Evolutionary conservation across 1,140 invertebrate genomes (phyloP), one percentile per base, ranked within the genome.

Genomic region (Parasteatoda tepidariorum): DNA sequence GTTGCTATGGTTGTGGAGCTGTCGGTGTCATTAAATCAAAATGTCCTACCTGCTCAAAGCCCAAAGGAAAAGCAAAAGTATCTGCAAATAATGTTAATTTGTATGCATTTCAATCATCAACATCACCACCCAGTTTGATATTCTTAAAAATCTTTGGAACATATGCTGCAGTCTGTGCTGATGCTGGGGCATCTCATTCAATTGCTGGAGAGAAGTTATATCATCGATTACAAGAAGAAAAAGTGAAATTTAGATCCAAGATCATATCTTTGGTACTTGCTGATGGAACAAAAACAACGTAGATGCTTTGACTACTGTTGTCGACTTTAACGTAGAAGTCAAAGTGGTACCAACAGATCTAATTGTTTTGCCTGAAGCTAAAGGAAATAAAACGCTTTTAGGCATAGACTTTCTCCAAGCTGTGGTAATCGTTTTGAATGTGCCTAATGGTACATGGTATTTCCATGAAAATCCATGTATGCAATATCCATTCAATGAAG

Each of bases 61-160:
- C 38, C 18, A 4, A 48, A 48, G 4, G 18, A 2, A 22, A 4
- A 7, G 30, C 41, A 70, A 70, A n/a, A n/a, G n/a, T 11, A 48
- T 3, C 38, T 26, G 67, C 28, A 38, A 70, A 54, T 24, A 38
- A 24, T 59, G 0, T 73, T 3, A 73, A 38, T 13, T 57, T 73
- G 26, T 57, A 33, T 13, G 59, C 6, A 26, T 31, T 73, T 7
- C 22, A 59, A 22, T 73, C 48, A 57, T 7, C 3, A 5, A 48
- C 54, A 22, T 38, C 28, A 62, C 57, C 57, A 15, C 33, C 55
- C 13, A 62, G 31, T 41, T 38, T 75, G 18, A 75, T 75, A 38
- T 30, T 61, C 15, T 33, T 75, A 7, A 38, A 41, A 34, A 34
- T 75, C 15, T 75, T 55, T 75, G 57, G 33, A 75, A 31, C 18